Conservation (phyloP, 2,113 vertebrate species). For the Silurus asotus region DNA sequence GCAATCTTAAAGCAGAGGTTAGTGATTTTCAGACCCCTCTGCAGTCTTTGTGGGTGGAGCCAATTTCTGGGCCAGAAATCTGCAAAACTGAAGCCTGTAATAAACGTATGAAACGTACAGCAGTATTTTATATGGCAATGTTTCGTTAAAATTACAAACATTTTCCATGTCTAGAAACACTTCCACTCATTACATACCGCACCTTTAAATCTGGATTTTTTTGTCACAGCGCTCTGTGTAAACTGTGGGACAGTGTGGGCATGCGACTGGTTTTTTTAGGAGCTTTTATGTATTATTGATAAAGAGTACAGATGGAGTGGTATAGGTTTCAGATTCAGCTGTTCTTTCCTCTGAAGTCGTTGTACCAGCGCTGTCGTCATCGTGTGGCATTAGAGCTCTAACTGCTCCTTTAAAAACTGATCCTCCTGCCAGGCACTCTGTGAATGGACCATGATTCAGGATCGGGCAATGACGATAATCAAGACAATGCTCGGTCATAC, state of each 20-base stretch:
- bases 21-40: neutral
- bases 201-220: neutral
- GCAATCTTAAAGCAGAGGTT: neutral
- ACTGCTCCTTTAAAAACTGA: neutral
- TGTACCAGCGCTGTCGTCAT: neutral
- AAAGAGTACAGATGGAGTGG: constrained; percentile 12
- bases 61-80: neutral
- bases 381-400: neutral
- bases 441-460: constrained; percentile 18
- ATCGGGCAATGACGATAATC: neutral
- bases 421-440: neutral
- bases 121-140: neutral
- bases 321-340: constrained; percentile 16
- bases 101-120: neutral
- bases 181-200: neutral
- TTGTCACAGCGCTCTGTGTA: neutral
- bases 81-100: neutral
- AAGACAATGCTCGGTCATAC: constrained; percentile 1
- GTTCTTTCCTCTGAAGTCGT: neutral
- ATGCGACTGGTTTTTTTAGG: constrained; percentile 1
- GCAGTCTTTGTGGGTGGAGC: neutral
- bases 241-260: neutral
- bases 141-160: neutral
- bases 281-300: constrained; percentile 17
- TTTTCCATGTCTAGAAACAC: neutral